Evolutionary conservation across 2,797 vertebrate genomes (phyloP).

Genomic region (Amblyraja radiata): DNA sequence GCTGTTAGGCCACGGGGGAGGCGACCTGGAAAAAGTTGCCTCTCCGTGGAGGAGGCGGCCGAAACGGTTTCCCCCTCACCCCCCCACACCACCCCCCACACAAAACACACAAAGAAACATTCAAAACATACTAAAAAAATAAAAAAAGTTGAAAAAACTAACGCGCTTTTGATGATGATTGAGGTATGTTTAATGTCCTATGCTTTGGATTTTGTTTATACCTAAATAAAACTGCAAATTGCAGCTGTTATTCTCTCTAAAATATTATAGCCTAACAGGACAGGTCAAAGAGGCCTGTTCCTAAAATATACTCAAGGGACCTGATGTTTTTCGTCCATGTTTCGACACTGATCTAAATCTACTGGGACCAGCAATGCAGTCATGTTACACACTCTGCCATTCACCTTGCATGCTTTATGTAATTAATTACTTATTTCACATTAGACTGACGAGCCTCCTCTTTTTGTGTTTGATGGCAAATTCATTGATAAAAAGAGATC

Average conservation of each 20-base stretch:
- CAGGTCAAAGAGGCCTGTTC: background rate
- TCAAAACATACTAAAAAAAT: no score
- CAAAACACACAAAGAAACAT: no score
- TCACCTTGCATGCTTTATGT: background rate
- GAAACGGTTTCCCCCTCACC: no score
- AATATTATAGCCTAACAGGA: background rate
- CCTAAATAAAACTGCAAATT: background rate
- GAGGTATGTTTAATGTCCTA: background rate
- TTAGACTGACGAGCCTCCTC: background rate
- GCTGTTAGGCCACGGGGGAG: no score
- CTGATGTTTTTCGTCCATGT: background rate
- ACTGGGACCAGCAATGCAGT: background rate
- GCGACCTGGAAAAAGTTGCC: no score
- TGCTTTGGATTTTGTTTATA: background rate
- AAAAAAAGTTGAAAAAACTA: no score
- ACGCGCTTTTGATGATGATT: no score
- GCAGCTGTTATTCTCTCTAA: background rate
- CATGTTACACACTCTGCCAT: background rate
- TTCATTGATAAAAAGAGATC: background rate
- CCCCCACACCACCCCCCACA: no score
- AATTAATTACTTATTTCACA: background rate
- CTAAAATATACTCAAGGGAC: background rate
- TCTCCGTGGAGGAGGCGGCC: no score
- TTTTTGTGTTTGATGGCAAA: background rate
- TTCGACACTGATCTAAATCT: background rate